Base-by-base conservation (phyloP, 2,888 invertebrate species). In the Phengaris arion region DNA sequence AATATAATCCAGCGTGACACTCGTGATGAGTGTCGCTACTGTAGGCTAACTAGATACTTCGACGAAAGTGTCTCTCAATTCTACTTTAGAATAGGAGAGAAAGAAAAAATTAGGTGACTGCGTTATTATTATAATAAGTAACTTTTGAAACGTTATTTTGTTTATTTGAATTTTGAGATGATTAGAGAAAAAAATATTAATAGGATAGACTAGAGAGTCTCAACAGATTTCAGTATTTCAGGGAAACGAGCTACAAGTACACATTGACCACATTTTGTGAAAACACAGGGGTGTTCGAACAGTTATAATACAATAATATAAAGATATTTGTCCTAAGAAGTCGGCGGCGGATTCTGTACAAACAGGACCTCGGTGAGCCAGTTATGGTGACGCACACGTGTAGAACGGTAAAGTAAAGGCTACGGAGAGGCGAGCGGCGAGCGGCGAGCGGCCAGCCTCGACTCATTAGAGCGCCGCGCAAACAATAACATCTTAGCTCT, bases 401-500 rank as follows among this genome's bases (percentile, higher is more conserved):
- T 22, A 6, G 51, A 72, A 72, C 72, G 54, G 72, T 72, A 54
- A 52, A 72, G 54, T 13, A 72, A 72, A 72, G 70, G 70, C 70
- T 52, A 72, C 54, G 54, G 72, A 72, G 35, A 35, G 72, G 45
- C 52, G 51, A 9, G 52, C 70, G 70, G 12, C 35, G 72, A 45
- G 64, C 64, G 64, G 7, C 35, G 12, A 10, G 64, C 64, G 64
- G 64, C 59, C 15, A 5, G 10, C 59, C 48, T 68, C 55, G 68
- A 68, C 75, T 69, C 69, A 74, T 76, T 76, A 75, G 69, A 69
- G 74, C 69, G 69, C 48, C 73, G 59, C 52, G 74, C 78, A 76
- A 75, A 78, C 78, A 78, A 78, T 77, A 76, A 78, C 77, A 78
- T 78, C 77, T 77, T 75, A 73, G 55, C 74, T 68, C 76, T 77